A percentile compares a stretch with the other conserved stretches of the same genome.
These are phyloP conservation scores for Sebastolobus altivelis DNA, from an alignment of 2,797 vertebrate species.

Conservation along the genomic window DNA sequence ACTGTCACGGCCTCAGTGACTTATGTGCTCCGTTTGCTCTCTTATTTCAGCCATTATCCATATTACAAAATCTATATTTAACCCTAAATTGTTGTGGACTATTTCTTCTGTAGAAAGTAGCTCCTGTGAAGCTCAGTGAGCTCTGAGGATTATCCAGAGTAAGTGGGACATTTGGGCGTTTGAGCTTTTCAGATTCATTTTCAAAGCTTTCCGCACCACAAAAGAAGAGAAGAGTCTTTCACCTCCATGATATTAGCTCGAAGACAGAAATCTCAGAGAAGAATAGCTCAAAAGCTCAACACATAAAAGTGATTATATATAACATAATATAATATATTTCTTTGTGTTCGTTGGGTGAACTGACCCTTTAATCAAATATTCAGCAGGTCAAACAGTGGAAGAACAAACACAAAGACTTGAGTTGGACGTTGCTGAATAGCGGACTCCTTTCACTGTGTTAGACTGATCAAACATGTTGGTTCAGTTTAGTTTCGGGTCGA, in stretches of 20 bases:
- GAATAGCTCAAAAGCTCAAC: not conserved
- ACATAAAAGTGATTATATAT: not conserved
- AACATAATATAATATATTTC: not conserved
- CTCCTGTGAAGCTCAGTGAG: not conserved
- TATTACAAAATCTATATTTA: not conserved
- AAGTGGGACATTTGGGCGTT: not conserved
- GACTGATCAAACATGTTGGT: not conserved
- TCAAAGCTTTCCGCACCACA: not conserved
- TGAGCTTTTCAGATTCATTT: not conserved
- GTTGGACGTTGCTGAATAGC: not conserved
- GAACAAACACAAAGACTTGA: not conserved
- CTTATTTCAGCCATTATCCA: not conserved
- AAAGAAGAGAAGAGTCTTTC: no score
- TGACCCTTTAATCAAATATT: not conserved
- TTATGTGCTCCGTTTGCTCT: not conserved
- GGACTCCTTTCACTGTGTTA: not conserved
- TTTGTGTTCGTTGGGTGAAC: not conserved
- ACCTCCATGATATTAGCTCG: not conserved
- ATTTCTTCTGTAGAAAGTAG: not conserved
- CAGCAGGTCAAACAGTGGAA: not conserved
- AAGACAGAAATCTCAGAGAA: not conserved
- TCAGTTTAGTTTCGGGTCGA: no score
- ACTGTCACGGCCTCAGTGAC: not conserved
- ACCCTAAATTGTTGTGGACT: not conserved
- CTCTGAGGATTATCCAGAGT: not conserved